Evolutionary conservation across 2,888 invertebrate species (phyloP).

Genomic region (Listrodromus nycthemerus): DNA sequence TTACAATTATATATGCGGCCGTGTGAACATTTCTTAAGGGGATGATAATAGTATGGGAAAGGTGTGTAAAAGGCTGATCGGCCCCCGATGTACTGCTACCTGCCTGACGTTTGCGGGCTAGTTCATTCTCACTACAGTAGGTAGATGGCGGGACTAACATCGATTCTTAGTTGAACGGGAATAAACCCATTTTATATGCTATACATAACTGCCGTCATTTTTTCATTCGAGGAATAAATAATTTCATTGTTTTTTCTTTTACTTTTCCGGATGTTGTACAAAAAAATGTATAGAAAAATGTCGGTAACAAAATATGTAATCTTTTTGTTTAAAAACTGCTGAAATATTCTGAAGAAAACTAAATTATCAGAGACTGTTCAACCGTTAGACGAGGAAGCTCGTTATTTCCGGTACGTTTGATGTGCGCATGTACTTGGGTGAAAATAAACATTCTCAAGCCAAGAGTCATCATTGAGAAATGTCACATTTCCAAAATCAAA

Average conservation of each 20-base stretch:
- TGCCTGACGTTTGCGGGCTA: slow-evolving; percentile 11
- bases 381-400: not conserved
- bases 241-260: not conserved
- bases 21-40: not conserved
- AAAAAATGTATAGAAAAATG: too few relatives aligned
- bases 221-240: not conserved
- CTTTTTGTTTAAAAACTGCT: not conserved
- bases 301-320: too few relatives aligned
- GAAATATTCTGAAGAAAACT: not conserved
- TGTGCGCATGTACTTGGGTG: not conserved
- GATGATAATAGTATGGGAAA: slow-evolving; percentile 6
- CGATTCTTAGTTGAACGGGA: slow-evolving; percentile 1
- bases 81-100: slow-evolving; percentile 42
- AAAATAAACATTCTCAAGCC: not conserved
- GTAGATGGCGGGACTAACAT: slow-evolving; percentile 38
- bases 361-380: not conserved
- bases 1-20: not conserved
- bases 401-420: not conserved
- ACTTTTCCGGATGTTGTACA: too few relatives aligned
- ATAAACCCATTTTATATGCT: not conserved
- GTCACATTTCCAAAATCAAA: not conserved
- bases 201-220: not conserved
- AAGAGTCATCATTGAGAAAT: not conserved
- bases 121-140: slow-evolving; percentile 11
- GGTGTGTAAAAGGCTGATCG: not conserved